Evolutionary conservation across 1,140 invertebrate species (phyloP), one percentile per base, ranked within the genome.

Genomic region (Leptonema lineaticorne): DNA sequence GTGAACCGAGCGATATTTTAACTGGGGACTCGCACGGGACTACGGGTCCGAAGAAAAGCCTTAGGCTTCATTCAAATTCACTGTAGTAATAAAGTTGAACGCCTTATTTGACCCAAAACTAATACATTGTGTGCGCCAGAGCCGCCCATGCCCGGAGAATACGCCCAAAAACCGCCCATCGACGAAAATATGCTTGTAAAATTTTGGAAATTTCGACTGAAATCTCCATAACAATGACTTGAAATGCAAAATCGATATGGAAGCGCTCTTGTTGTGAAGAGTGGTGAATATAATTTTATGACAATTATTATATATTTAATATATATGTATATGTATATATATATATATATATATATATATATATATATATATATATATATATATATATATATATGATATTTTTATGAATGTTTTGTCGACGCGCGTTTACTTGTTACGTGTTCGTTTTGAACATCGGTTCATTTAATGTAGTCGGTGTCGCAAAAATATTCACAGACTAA

Each of bases 71-170:
- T 64, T 64, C 62, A 64, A 64, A 64, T 64, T 64, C 45, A 29
- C 62, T 64, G 27, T 29, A 27, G 45, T 64, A 64, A 64, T 64
- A 64, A 64, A 64, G 45, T 64, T 50, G 62, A 50, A 64, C 45
- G 62, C 62, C 62, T 64, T 64, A 64, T 64, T 50, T 64, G 62
- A 64, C 62, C 62, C 62, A 64, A 64, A 64, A 64, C 62, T 64
- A 64, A 64, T 64, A 64, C 62, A 50, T 50, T 64, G 14, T 28
- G 24, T 20, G 18, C n/a, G 37, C 20, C 59, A 45, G 29, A 16
- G 3, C 30, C 27, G 24, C 46, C 46, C 30, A 33, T 6, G 11
- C 5, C 30, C 11, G 30, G 11, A 33, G 11, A 11, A 11, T 33
- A 6, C 37, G 11, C 3, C 16, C 37, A 16, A 2, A 3, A 16